Evolutionary conservation across 2,888 invertebrate species (phyloP), one percentile per base, ranked within the genome.

Genomic region (Oscheius sp.): DNA sequence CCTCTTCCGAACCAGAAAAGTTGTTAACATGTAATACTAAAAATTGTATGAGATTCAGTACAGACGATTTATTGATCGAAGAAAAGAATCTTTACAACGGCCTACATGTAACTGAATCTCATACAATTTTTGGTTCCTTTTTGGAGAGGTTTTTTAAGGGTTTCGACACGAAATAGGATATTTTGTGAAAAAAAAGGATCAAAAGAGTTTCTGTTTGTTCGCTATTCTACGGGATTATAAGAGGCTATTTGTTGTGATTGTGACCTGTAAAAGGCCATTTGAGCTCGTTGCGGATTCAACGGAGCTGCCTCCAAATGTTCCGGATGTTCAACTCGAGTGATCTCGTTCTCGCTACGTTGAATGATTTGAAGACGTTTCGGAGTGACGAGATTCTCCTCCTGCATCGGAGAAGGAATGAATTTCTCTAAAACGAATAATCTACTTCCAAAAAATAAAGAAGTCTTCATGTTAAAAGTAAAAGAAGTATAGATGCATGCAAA

Each of bases 201-300:
- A 47, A 47, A 47, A 47, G 17, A 8, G 45, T 8, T 20, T 47
- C 47, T n/a, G n/a, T n/a, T n/a, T n/a, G n/a, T 54, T 30, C n/a
- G 3, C 24, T 67, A 67, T 44, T 83, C 82, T 17, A 83, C 77
- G 20, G 82, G 83, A 69, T 85, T 85, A 71, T 85, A 85, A 30
- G 80, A 78, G 59, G 85, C 79, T 30, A 84, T 83, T 51, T 75
- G 72, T 70, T 86, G 83, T 38, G 74, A 71, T 22, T 77, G 80
- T 38, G 83, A 86, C 85, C 85, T 85, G 81, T 85, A 82, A 76
- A 82, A 82, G 26, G 85, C 85, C 71, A 83, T 75, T 65, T 85
- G 83, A 20, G 84, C 85, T 57, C 77, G 68, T 61, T 81, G 84
- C 4, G 83, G 80, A 24, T 67, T 71, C 28, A 75, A 71, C 12